These are phyloP conservation scores for Schizotus pectinicornis DNA, from an alignment of 2,888 invertebrate genomes.

Conservation along the genomic window DNA sequence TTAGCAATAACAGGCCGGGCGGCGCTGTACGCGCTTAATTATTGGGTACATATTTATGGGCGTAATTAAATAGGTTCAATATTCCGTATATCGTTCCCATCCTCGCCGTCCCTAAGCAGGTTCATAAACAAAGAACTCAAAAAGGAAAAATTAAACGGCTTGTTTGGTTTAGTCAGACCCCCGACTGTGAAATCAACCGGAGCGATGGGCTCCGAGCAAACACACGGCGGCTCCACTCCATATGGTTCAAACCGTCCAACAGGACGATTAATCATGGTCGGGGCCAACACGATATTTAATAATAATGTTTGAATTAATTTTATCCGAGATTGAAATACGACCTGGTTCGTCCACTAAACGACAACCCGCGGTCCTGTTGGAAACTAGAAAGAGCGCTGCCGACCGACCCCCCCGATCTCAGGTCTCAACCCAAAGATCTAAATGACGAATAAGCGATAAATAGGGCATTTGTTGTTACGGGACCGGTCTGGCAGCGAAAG, in stretches of 20 bases:
- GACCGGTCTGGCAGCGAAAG: no score
- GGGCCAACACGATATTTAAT: constrained; percentile 13
- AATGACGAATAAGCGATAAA: no score
- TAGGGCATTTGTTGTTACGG: no score
- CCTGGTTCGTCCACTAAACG: no score
- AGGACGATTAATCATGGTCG: constrained; percentile 23
- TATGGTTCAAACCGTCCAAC: constrained; percentile 27
- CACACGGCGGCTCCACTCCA: constrained; percentile 26
- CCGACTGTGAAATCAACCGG: constrained; percentile 38
- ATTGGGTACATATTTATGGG: no score
- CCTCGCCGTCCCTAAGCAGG: constrained; percentile 42
- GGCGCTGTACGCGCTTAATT: no score
- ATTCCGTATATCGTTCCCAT: constrained; percentile 28
- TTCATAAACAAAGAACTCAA: constrained; percentile 44
- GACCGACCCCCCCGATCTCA: no score
- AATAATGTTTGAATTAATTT: constrained; percentile 20
- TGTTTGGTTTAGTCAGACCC: constrained; percentile 45
- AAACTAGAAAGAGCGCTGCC: no score
- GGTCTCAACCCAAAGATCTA: no score
- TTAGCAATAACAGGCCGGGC: no score
- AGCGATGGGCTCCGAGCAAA: constrained; percentile 27
- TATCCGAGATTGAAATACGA: neutral
- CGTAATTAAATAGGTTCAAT: no score
- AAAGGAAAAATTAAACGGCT: constrained; percentile 41
- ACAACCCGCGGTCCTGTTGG: no score